These are phyloP conservation scores for Catocala nupta DNA, from an alignment of 2,888 invertebrate genomes.

Conservation along the genomic window DNA sequence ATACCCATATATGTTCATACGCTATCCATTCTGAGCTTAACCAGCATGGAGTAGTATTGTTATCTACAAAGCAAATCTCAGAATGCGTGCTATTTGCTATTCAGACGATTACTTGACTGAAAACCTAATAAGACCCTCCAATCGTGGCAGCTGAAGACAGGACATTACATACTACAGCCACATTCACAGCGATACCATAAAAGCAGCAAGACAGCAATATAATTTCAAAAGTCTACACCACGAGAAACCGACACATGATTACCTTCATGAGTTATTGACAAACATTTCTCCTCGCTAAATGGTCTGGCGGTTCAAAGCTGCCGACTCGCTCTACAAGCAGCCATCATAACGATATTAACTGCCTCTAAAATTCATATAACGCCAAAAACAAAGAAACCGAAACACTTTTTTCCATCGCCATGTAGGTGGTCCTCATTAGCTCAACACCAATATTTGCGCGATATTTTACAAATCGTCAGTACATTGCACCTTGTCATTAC, in stretches of 20 bases:
- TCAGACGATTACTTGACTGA: too few species aligned
- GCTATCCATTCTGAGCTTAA: too few species aligned
- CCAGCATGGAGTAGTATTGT: too few species aligned
- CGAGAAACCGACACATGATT: not conserved
- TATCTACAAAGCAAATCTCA: too few species aligned
- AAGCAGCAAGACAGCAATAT: too few species aligned
- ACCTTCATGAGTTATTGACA: not conserved
- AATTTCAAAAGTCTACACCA: too few species aligned
- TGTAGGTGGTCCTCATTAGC: slow-evolving; percentile 69
- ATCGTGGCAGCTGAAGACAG: too few species aligned
- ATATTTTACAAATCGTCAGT: slow-evolving; percentile 61
- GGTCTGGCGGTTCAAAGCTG: slow-evolving; percentile 16
- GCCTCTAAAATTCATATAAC: slow-evolving; percentile 28
- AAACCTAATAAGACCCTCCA: too few species aligned
- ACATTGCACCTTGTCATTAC: slow-evolving; percentile 70
- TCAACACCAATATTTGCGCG: slow-evolving; percentile 72
- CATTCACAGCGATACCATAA: too few species aligned
- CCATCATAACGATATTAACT: slow-evolving; percentile 11
- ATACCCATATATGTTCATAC: too few species aligned
- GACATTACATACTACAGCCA: too few species aligned
- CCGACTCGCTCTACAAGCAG: slow-evolving; percentile 11
- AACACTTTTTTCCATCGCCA: slow-evolving; percentile 42
- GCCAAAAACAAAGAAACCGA: slow-evolving; percentile 30
- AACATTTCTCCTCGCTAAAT: slow-evolving; percentile 11
- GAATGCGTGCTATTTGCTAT: too few species aligned